Evolutionary conservation across 2,797 vertebrate genomes (phyloP).

Genomic region (Mormyrops attenuatus): DNA sequence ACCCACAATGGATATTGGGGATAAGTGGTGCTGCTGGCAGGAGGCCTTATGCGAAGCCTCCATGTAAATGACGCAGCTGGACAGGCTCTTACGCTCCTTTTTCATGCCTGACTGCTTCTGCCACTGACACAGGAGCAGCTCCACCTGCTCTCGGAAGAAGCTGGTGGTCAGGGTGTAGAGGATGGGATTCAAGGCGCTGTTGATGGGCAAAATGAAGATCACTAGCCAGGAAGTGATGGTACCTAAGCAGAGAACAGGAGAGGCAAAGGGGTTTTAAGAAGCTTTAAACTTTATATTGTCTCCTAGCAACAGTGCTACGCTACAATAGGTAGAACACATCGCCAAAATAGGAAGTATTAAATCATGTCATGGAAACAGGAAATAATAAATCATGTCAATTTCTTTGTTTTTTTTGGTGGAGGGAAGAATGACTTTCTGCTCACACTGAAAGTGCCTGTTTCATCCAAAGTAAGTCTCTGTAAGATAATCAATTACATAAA

Average conservation of each 20-base stretch:
- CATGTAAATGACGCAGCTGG: conserved; percentile 41
- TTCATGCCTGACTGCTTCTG: conserved; percentile 42
- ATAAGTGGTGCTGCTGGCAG: conserved; percentile 41
- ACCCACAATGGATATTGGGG: conserved; percentile 37
- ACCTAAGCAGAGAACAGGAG: conserved; percentile 28
- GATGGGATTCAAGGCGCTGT: conserved; percentile 57
- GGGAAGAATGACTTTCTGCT: neutral
- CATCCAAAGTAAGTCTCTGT: neutral
- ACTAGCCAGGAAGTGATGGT: conserved; percentile 51
- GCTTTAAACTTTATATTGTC: neutral
- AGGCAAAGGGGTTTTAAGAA: neutral
- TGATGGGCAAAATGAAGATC: conserved; percentile 58
- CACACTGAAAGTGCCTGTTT: neutral
- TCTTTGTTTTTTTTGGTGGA: neutral
- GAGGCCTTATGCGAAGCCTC: conserved; percentile 35
- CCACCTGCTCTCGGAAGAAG: conserved; percentile 58
- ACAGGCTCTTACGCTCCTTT: conserved; percentile 45
- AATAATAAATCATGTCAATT: neutral
- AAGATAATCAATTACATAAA: neutral
- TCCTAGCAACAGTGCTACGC: neutral
- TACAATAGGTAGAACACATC: neutral
- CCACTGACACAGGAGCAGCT: conserved; percentile 47
- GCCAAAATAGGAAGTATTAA: neutral
- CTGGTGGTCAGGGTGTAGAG: conserved; percentile 56
- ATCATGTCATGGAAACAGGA: neutral